Conservation (phyloP, 2,113 vertebrate species). For the Willisornis vidua region DNA sequence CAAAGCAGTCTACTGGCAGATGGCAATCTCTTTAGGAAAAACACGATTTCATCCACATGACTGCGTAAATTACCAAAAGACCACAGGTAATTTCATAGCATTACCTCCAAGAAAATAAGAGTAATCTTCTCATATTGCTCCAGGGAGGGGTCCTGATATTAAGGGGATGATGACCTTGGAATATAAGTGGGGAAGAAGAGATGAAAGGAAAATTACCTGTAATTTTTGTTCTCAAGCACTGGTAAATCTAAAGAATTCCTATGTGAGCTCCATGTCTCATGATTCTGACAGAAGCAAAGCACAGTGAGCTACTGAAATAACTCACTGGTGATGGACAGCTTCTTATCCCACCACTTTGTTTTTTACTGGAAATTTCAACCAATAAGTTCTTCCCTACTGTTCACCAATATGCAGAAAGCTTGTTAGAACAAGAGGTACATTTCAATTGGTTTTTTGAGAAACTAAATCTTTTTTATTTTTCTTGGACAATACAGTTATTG, state of each 20-base stretch:
- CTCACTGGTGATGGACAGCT: neutral
- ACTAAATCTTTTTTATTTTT: neutral
- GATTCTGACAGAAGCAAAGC: neutral
- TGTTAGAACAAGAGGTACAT: neutral
- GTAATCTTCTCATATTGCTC: conserved; percentile 47
- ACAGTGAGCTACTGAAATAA: neutral
- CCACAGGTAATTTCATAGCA: conserved; percentile 29
- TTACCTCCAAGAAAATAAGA: conserved; percentile 54
- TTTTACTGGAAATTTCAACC: neutral
- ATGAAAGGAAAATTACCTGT: conserved; percentile 57
- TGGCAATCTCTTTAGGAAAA: conserved; percentile 39
- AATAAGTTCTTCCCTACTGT: neutral
- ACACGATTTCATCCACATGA: neutral
- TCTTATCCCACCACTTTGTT: neutral
- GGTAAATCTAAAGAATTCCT: conserved; percentile 17
- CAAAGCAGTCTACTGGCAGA: neutral
- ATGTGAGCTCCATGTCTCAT: neutral
- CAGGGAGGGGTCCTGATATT: conserved; percentile 30
- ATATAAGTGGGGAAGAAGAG: conserved; percentile 45
- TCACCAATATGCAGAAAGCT: neutral
- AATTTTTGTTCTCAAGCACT: conserved; percentile 42
- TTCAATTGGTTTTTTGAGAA: neutral
- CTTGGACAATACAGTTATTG: neutral
- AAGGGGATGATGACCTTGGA: conserved; percentile 30
- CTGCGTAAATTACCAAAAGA: conserved; percentile 23